Percentiles rank a stretch among this genome's conserved stretches.
These are phyloP conservation scores for Oncorhynchus kisutch DNA, from an alignment of 2,113 vertebrate species.

Conservation along the genomic window DNA sequence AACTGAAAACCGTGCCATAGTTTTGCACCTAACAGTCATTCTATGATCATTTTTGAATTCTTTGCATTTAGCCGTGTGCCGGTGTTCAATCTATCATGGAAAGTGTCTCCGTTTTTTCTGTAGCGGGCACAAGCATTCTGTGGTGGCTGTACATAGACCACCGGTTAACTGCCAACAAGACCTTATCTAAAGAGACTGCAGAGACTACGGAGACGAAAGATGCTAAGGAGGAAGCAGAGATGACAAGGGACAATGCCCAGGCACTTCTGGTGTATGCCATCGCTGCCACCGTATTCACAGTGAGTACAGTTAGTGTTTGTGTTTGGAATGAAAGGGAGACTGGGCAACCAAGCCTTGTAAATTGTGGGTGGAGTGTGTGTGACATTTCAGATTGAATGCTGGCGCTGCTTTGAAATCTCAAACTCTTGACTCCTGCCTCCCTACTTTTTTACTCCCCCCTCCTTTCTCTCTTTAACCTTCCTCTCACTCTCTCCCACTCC, in stretches of 20 bases:
- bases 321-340: background rate
- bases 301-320: constrained; percentile 60
- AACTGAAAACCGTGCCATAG: background rate
- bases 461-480: no score
- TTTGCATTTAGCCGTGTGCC: background rate
- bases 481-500: background rate
- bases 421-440: background rate
- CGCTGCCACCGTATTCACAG: constrained; percentile 90
- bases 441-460: background rate
- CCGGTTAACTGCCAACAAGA: constrained; percentile 75
- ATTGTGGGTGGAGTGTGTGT: background rate
- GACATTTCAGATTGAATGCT: background rate
- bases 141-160: constrained; percentile 97
- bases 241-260: constrained; percentile 81
- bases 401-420: background rate
- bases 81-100: background rate
- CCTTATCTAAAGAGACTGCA: constrained; percentile 46
- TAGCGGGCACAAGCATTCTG: constrained; percentile 90
- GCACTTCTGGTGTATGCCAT: constrained; percentile 90
- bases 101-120: background rate
- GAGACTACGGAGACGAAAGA: constrained; percentile 69
- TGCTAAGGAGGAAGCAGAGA: constrained; percentile 75
- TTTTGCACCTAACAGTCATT: no score
- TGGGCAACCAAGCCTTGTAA: background rate
- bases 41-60: background rate